Evolutionary conservation across 2,797 vertebrate species (phyloP).

Genomic region (Nasua narica): DNA sequence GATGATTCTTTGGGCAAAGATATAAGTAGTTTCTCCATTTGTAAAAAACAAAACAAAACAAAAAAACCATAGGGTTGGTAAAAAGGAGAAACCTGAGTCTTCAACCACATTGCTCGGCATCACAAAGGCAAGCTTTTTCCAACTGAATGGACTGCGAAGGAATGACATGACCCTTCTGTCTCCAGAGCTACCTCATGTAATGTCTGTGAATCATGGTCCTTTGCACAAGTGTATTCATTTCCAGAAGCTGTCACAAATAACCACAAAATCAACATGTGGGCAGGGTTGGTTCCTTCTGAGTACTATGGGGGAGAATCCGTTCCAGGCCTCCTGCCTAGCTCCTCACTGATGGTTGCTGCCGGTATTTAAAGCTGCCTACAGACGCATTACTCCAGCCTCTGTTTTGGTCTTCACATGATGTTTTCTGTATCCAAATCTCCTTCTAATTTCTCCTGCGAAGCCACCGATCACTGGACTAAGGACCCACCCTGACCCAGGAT

Average conservation of each 20-base stretch:
- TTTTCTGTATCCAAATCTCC: background rate
- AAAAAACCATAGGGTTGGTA: background rate
- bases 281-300: background rate
- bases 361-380: rapidly evolving
- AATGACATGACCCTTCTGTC: background rate
- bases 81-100: background rate
- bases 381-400: background rate
- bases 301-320: too few relatives aligned
- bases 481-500: background rate
- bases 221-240: rapidly evolving
- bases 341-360: rapidly evolving
- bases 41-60: background rate
- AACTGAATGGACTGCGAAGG: rapidly evolving
- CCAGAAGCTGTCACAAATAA: background rate
- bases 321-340: rapidly evolving
- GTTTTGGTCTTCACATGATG: background rate
- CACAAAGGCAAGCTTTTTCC: background rate
- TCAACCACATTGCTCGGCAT: too few relatives aligned
- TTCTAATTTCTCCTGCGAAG: background rate
- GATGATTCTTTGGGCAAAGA: background rate
- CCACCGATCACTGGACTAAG: too few relatives aligned
- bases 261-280: background rate
- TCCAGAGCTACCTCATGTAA: background rate
- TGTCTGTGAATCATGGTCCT: background rate
- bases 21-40: background rate